A percentile compares a stretch with the other conserved stretches of the same genome.
Conservation (phyloP, 2,888 invertebrate species). For the Dorcus hopei region DNA sequence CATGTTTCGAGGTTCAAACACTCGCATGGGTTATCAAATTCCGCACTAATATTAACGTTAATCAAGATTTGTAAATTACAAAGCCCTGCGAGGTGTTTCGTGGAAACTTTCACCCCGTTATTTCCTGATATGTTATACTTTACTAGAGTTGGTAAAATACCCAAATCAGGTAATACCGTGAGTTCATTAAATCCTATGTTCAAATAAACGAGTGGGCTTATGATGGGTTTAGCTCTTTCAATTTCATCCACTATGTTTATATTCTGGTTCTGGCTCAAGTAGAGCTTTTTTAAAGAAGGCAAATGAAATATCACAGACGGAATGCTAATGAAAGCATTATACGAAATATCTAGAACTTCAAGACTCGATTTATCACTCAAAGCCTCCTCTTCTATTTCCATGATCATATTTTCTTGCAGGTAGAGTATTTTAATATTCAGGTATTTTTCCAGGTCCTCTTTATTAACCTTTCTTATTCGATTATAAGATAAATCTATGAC, state of each 20-base stretch:
- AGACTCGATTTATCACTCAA: slow-evolving; percentile 31
- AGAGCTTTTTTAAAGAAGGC: slow-evolving; percentile 35
- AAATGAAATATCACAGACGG: slow-evolving; percentile 37
- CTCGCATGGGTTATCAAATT: slow-evolving; percentile 16
- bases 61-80: slow-evolving; percentile 16
- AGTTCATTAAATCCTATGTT: slow-evolving; percentile 37
- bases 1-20: slow-evolving; percentile 15
- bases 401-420: slow-evolving; percentile 38
- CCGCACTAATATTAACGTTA: slow-evolving; percentile 7
- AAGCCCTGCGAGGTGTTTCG: slow-evolving; percentile 15
- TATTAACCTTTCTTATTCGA: slow-evolving; percentile 36
- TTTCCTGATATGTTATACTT: slow-evolving; percentile 24
- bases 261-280: slow-evolving; percentile 37
- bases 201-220: slow-evolving; percentile 34
- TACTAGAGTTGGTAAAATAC: slow-evolving; percentile 19
- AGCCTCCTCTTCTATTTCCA: slow-evolving; percentile 33
- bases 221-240: slow-evolving; percentile 33
- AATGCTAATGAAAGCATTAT: slow-evolving; percentile 32
- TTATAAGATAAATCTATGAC: slow-evolving; percentile 37
- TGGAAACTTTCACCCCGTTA: slow-evolving; percentile 5
- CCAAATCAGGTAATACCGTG: slow-evolving; percentile 38
- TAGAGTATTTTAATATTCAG: slow-evolving; percentile 36
- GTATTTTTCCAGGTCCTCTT: slow-evolving; percentile 34
- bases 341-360: slow-evolving; percentile 35
- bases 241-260: slow-evolving; percentile 37